Evolutionary conservation across 2,113 vertebrate genomes (phyloP), one percentile per base, ranked within the genome.

Genomic region (Xiphias gladius): DNA sequence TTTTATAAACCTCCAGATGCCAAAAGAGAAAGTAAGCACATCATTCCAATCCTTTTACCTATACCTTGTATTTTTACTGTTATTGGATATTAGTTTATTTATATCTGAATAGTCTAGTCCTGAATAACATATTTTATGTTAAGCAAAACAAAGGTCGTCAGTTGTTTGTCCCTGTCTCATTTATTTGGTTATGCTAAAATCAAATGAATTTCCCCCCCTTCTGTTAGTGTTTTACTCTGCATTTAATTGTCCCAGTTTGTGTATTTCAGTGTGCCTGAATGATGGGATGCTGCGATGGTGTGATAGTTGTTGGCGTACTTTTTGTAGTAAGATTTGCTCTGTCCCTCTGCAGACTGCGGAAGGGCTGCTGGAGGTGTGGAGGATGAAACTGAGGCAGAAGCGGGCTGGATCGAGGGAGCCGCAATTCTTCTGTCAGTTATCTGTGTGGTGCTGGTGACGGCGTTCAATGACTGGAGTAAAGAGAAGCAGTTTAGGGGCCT

Each of bases 381-480:
- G 73, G 98, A 99, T 74, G 98, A 99, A 84, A 96, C 91, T 2
- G 98, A 99, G 93, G 92, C 97, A 39, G 97, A 99, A 90, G 97
- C 98, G 5, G 98, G 97, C 73, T 99, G 98, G 98, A 99, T 99
- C 77, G 98, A 99, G 96, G 98, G 98, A 73, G 98, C 95, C 28
- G 98, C 98, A 63, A 99, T 99, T 91, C 97, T 99, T 71, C 92
- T 99, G 55, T 99, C 98, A 13, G 98, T 99, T 48, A 92, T 98
- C 86, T 99, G 98, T 80, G 98, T 99, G 86, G 98, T 99, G 65
- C 94, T 99, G 92, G 98, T 99, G 89, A 99, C 98, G 10, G 98
- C 98, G 66, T 99, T 99, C 91, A 99, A 99, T 76, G 98, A 99
- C 92, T 99, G 98, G 98, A 99, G 98, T 93, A 99, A 99, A 94